A percentile compares a stretch with the other conserved stretches of the same genome.
These are phyloP conservation scores for Cyaniris semiargus DNA, from an alignment of 2,888 invertebrate genomes.

Conservation along the genomic window DNA sequence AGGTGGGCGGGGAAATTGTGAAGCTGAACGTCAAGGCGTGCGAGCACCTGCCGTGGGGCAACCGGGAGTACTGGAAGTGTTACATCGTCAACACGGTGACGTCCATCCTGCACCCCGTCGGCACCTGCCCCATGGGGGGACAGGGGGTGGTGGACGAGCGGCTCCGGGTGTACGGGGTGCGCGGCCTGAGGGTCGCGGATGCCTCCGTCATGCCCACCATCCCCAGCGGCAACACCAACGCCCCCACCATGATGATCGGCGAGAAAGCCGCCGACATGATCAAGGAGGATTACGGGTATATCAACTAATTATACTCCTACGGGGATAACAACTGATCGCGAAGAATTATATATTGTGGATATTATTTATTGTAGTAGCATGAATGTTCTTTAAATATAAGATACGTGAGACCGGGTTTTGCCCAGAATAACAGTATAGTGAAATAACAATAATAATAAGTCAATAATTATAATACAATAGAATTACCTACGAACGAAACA, in stretches of 20 bases:
- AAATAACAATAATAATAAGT: too few species aligned
- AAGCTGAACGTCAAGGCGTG: constrained; percentile 74
- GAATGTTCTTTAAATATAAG: too few species aligned
- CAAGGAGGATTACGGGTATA: constrained; percentile 51
- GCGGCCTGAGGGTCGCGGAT: constrained; percentile 60
- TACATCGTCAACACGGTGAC: constrained; percentile 77
- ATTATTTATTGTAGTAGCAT: background rate
- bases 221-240: constrained; percentile 67
- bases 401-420: too few species aligned
- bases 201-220: constrained; percentile 66
- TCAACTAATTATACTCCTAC: background rate
- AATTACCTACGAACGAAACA: too few species aligned
- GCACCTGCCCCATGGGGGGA: constrained; percentile 66
- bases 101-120: constrained; percentile 82
- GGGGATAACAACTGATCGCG: background rate
- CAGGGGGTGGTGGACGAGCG: constrained; percentile 63
- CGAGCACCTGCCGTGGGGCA: constrained; percentile 64
- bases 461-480: too few species aligned
- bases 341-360: background rate
- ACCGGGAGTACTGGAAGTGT: constrained; percentile 84
- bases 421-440: too few species aligned
- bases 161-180: constrained; percentile 57
- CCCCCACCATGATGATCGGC: constrained; percentile 70
- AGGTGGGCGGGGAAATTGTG: constrained; percentile 51
- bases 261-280: constrained; percentile 71